Base-by-base conservation (phyloP, 2,888 invertebrate species). In the Litoditis marina region DNA sequence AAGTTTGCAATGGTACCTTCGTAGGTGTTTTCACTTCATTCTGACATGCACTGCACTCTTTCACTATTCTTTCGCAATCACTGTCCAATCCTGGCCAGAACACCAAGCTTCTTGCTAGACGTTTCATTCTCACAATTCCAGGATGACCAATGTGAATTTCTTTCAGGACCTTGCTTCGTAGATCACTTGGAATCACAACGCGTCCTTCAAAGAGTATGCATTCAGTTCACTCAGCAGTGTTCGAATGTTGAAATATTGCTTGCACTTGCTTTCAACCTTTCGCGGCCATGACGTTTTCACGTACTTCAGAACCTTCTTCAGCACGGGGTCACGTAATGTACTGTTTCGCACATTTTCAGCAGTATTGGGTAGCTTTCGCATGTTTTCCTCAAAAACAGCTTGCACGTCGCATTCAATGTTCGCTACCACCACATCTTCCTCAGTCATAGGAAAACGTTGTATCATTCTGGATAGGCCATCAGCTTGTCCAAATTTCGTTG, bases 391-490 rank as follows among this genome's bases (percentile, higher is more conserved):
- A n/a, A n/a, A n/a, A n/a, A n/a, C n/a, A n/a, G n/a, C n/a, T n/a
- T n/a, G n/a, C n/a, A n/a, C n/a, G n/a, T n/a, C n/a, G n/a, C n/a
- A n/a, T n/a, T n/a, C n/a, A n/a, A n/a, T n/a, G n/a, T n/a, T n/a
- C n/a, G n/a, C n/a, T n/a, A n/a, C n/a, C n/a, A n/a, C n/a, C 8
- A 32, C 36, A 30, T 65, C 67, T 47, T 70, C 69, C 3, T 25
- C 19, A n/a, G 55, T 27, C 13, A 28, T 11, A 4, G 27, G 2
- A 1, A 44, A 46, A 5, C 28, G 22, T 11, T 47, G 28, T 13
- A 70, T 70, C 8, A 80, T 52, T 2, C 82, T 57, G 2, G 81
- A 83, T n/a, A 84, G 69, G 16, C 69, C 71, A 66, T 83, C 82
- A 22, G 81, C 82, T 60, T 83, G 78, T 1, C 73, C 78, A 66